Evolutionary conservation across 2,113 vertebrate genomes (phyloP).

Genomic region (Amphiprion ocellaris): DNA sequence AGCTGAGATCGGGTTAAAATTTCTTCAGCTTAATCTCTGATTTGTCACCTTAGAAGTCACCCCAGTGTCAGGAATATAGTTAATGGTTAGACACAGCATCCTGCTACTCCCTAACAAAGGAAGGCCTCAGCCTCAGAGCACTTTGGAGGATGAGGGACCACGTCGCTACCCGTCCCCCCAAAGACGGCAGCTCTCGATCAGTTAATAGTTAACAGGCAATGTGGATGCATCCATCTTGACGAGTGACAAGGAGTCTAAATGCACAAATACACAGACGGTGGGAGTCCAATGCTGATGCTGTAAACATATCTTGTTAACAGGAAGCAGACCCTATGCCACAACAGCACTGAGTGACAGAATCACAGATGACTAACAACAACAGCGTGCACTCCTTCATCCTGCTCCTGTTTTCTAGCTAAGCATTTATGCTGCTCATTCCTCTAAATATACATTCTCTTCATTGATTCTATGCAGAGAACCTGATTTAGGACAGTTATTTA

Average conservation of each 20-base stretch:
- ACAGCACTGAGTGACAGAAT: constrained; percentile 76
- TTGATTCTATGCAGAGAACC: constrained; percentile 26
- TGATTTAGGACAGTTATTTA: constrained; percentile 1
- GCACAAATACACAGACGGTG: constrained; percentile 74
- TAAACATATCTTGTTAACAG: constrained; percentile 83
- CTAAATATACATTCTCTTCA: constrained; percentile 25
- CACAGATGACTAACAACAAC: constrained; percentile 73
- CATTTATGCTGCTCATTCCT: constrained; percentile 50
- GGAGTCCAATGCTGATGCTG: constrained; percentile 79
- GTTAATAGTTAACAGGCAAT: constrained; percentile 79
- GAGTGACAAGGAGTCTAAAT: constrained; percentile 68
- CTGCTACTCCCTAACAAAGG: constrained; percentile 77
- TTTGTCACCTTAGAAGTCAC: constrained; percentile 58
- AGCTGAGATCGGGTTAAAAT: constrained; percentile 76
- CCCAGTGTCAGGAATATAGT: constrained; percentile 60
- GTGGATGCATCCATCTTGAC: constrained; percentile 74
- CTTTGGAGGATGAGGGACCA: constrained; percentile 50
- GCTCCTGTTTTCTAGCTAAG: constrained; percentile 32
- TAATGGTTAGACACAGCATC: constrained; percentile 83
- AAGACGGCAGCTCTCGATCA: constrained; percentile 59
- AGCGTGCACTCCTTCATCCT: constrained; percentile 36
- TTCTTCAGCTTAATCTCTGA: constrained; percentile 62
- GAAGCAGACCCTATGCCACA: constrained; percentile 77
- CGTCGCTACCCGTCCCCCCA: constrained; percentile 60
- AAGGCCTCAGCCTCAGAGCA: constrained; percentile 62